Conservation (phyloP, 1,140 invertebrate species). For the Sipha flava region DNA sequence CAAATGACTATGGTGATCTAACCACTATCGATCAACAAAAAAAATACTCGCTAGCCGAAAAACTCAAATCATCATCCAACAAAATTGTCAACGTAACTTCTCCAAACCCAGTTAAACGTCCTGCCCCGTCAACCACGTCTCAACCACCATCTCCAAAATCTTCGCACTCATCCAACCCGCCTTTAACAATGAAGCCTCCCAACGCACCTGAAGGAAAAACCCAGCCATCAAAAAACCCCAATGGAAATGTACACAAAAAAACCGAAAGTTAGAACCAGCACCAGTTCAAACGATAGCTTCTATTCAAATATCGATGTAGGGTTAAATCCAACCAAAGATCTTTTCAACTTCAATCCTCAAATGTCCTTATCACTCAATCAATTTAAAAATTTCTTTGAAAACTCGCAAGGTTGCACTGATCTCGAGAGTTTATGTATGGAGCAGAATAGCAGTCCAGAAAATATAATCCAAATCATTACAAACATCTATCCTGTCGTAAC, state of each 20-base stretch:
- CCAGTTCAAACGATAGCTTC: neutral
- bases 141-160: neutral
- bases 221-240: too few relatives aligned
- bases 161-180: neutral
- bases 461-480: neutral
- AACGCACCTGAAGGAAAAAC: neutral
- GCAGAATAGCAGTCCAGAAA: neutral
- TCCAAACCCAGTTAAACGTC: neutral
- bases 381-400: conserved; percentile 3
- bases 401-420: neutral
- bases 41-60: neutral
- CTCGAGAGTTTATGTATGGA: neutral
- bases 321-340: neutral
- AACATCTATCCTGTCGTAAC: neutral
- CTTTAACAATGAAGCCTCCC: neutral
- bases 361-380: neutral
- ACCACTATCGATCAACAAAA: neutral
- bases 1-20: neutral
- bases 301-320: neutral
- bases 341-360: neutral
- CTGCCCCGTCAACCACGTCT: neutral
- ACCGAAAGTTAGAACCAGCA: neutral
- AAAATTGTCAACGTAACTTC: neutral
- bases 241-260: too few relatives aligned
- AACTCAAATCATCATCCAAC: neutral